Evolutionary conservation across 2,113 vertebrate genomes (phyloP), one percentile per base, ranked within the genome.

Genomic region (Phrynosoma platyrhinos): DNA sequence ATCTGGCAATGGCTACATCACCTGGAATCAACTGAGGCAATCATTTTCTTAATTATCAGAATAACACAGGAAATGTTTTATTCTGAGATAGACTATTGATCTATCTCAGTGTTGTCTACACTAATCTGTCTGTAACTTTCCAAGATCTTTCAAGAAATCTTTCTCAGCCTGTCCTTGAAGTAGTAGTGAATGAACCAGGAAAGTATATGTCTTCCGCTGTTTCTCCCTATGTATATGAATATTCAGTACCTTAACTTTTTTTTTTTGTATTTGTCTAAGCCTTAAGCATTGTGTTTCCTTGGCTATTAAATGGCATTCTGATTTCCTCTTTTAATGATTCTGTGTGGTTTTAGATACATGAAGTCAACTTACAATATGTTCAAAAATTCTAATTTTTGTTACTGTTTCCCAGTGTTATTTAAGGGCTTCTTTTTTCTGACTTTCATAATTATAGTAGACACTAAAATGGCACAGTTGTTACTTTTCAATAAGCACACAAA

Each of bases 251-350:
- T 88, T 42, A 85, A 2, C 5, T 25, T 79, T 68, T 36, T 36
- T 36, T 36, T 36, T 76, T 87, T 8, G 0, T 90, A 83, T 53
- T 92, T 79, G 71, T 88, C 25, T 76, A 52, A 83, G 78, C 77
- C 16, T 53, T 87, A 76, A 85, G 36, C 36, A 1, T 36, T 36
- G 36, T 36, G 1, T 84, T 89, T 93, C 53, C 47, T 87, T 71
- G 68, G 75, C 82, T 76, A 85, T 86, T 89, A 87, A 88, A 2
- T 3, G 91, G 30, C 32, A 82, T 78, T 90, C 71, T 84, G 47
- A 81, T 89, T 81, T 87, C 89, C 5, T 85, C 87, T 85, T 90
- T 71, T 68, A 23, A 85, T 88, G 72, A 90, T 84, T 80, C 83
- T 14, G 47, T 84, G 3, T 66, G 27, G 83, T 36, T 86, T 90